These are phyloP conservation scores for Drosophila rhopaloa DNA, from an alignment of 1,140 invertebrate genomes.

Conservation along the genomic window DNA sequence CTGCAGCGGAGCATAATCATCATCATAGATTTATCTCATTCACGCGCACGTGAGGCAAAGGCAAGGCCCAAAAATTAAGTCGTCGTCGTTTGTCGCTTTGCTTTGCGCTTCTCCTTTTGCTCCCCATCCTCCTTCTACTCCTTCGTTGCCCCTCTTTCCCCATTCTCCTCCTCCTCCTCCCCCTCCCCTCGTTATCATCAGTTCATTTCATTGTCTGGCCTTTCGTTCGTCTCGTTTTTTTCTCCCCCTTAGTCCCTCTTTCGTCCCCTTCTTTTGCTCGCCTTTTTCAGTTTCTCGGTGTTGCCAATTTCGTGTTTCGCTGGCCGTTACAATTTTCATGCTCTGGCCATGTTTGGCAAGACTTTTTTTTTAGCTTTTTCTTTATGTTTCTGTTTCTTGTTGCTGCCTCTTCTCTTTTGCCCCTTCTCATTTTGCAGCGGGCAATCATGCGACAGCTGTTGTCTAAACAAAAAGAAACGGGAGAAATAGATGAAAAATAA, in stretches of 20 bases:
- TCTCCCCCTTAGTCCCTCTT: slow-evolving; percentile 3
- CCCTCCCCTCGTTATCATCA: slow-evolving; percentile 60
- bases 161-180: slow-evolving; percentile 6
- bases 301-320: slow-evolving; percentile 61
- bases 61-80: slow-evolving; percentile 71
- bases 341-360: slow-evolving; percentile 56
- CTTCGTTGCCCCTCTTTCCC: slow-evolving; percentile 8
- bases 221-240: slow-evolving; percentile 36
- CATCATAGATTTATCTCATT: slow-evolving; percentile 83
- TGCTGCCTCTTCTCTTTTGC: slow-evolving; percentile 8
- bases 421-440: slow-evolving; percentile 27
- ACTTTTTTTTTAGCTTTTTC: slow-evolving; percentile 30
- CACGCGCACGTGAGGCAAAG: slow-evolving; percentile 75
- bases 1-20: slow-evolving; percentile 59
- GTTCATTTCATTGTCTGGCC: slow-evolving; percentile 38
- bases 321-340: slow-evolving; percentile 66
- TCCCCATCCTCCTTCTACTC: slow-evolving; percentile 35
- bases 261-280: slow-evolving; percentile 1
- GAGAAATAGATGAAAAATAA: background rate
- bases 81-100: slow-evolving; percentile 52
- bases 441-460: slow-evolving; percentile 32
- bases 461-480: slow-evolving; percentile 11
- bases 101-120: slow-evolving; percentile 24
- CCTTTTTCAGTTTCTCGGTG: slow-evolving; percentile 12
- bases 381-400: slow-evolving; percentile 11